phyloP scores from a whole-genome alignment of 2,113 vertebrate genomes.

The Meleagris gallopavo region DNA sequence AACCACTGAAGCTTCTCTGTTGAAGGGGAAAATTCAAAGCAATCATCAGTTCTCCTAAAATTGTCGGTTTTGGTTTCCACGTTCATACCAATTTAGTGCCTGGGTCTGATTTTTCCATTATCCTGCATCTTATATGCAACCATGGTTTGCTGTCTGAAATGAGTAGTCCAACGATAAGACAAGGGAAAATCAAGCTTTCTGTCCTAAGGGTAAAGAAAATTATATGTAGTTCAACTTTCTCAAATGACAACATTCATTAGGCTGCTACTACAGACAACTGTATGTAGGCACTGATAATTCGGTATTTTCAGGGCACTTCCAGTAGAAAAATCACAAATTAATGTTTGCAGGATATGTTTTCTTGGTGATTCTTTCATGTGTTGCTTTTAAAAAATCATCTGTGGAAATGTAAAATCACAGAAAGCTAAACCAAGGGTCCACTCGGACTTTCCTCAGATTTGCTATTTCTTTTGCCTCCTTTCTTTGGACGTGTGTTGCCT shows the following conservation, averaged over 20 bases:
- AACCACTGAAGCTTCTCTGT: neutral
- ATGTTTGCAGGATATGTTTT: neutral
- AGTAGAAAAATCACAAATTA: neutral
- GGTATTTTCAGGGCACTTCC: constrained; percentile 22
- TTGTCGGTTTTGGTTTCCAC: constrained; percentile 17
- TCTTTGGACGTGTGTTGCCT: neutral
- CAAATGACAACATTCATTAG: constrained; percentile 47
- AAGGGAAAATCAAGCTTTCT: constrained; percentile 46
- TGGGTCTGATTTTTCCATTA: constrained; percentile 27
- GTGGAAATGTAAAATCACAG: neutral
- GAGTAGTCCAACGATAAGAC: constrained; percentile 25
- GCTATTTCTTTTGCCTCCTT: neutral
- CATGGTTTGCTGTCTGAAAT: neutral
- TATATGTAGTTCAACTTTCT: constrained; percentile 25
- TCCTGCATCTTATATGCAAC: neutral
- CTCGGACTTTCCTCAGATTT: neutral
- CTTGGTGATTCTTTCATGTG: neutral
- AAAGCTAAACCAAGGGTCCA: neutral
- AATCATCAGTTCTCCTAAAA: constrained; percentile 16
- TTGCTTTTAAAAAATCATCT: neutral
- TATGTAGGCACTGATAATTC: neutral
- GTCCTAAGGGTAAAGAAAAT: constrained; percentile 33
- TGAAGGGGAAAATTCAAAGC: neutral
- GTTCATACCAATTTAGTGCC: constrained; percentile 25
- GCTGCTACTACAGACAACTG: neutral